These are phyloP conservation scores for Cotesia chilonis DNA, from an alignment of 1,140 invertebrate genomes.

Conservation along the genomic window DNA sequence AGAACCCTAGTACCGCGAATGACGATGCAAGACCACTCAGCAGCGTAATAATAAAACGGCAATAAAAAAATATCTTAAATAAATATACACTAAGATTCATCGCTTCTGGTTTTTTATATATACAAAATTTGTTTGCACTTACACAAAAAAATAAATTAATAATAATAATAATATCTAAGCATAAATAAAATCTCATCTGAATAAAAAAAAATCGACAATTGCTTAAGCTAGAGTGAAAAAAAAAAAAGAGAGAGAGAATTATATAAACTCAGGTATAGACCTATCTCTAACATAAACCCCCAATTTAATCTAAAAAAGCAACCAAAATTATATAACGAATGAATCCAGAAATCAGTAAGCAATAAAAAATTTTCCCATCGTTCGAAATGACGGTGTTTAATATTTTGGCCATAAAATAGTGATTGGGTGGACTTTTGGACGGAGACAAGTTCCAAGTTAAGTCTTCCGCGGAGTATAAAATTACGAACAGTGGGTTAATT, in stretches of 20 bases:
- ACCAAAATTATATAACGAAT: no score
- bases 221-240: background rate
- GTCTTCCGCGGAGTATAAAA: background rate
- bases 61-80: background rate
- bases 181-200: background rate
- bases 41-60: background rate
- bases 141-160: background rate
- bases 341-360: no score
- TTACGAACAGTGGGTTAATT: conserved; percentile 26
- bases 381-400: no score
- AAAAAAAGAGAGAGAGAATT: background rate
- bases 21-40: conserved; percentile 7
- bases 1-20: background rate
- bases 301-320: no score
- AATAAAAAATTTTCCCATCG: no score
- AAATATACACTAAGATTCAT: background rate
- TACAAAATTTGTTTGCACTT: background rate
- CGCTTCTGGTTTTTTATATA: no score
- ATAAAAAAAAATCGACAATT: conserved; percentile 13
- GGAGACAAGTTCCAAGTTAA: background rate
- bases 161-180: background rate
- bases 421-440: no score
- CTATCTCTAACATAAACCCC: background rate
- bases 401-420: background rate
- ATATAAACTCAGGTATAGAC: conserved; percentile 15